phyloP scores from a whole-genome alignment of 2,888 invertebrate species.

The Leptinotarsa juncta region DNA sequence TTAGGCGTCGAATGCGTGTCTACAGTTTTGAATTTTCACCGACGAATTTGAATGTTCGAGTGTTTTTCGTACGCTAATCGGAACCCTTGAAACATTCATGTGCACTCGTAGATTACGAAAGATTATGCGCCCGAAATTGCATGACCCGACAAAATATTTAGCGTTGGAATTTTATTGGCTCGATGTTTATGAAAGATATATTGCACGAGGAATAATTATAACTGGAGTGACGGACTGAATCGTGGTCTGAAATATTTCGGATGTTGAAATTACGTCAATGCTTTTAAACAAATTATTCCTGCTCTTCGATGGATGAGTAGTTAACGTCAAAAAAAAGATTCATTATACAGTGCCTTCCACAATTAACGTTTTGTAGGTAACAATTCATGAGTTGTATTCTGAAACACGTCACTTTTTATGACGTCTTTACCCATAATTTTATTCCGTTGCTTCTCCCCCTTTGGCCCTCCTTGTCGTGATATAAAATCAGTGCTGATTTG shows the following conservation, averaged over 20 bases:
- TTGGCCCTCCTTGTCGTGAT: no score
- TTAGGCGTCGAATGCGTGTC: conserved; percentile 3
- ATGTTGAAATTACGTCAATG: not conserved
- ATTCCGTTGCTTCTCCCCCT: no score
- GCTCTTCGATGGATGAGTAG: no score
- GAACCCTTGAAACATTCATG: conserved; percentile 6
- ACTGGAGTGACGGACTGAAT: not conserved
- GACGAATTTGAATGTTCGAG: conserved; percentile 8
- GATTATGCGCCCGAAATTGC: not conserved
- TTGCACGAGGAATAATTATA: not conserved
- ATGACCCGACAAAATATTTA: conserved; percentile 6
- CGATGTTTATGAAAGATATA: not conserved
- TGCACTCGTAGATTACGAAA: conserved; percentile 1
- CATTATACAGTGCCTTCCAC: no score
- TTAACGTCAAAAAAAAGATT: no score
- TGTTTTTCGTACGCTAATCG: conserved; percentile 12
- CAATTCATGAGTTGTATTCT: no score
- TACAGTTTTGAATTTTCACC: conserved; percentile 18
- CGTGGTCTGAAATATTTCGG: not conserved
- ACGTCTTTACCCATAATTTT: no score
- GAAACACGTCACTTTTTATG: no score
- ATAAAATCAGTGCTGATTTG: no score
- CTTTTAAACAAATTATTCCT: no score
- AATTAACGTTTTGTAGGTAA: no score
- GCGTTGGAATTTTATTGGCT: conserved; percentile 8